Evolutionary conservation across 1,140 invertebrate genomes (phyloP).

Genomic region (Leptoteleia sp.): DNA sequence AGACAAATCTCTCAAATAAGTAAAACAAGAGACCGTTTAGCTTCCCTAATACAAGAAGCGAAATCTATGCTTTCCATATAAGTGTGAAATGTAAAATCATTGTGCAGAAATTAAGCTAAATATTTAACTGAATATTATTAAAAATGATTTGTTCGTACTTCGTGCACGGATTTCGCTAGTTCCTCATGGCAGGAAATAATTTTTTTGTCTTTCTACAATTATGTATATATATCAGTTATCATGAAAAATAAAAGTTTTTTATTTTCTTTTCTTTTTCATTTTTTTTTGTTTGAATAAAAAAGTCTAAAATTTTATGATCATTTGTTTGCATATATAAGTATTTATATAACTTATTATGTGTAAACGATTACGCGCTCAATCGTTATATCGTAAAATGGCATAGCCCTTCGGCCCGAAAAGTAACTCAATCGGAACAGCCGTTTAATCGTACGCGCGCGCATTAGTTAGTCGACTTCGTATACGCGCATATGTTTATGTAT

Average conservation of each 20-base stretch:
- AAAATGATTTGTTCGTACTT: conserved; percentile 23
- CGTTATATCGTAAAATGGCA: conserved; percentile 51
- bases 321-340: conserved; percentile 47
- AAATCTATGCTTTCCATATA: too few relatives aligned
- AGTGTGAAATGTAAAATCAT: too few relatives aligned
- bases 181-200: too few relatives aligned
- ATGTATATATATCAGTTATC: too few relatives aligned
- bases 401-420: conserved; percentile 41
- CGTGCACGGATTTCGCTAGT: conserved; percentile 15
- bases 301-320: conserved; percentile 24
- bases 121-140: background rate
- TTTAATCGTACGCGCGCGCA: conserved; percentile 36
- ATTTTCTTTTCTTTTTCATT: background rate
- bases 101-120: background rate
- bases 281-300: conserved; percentile 1
- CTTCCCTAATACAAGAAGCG: too few relatives aligned
- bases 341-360: conserved; percentile 50
- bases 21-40: too few relatives aligned
- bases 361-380: conserved; percentile 53
- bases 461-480: conserved; percentile 14
- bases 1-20: too few relatives aligned
- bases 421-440: conserved; percentile 44
- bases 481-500: conserved; percentile 8
- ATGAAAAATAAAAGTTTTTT: too few relatives aligned
- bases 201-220: too few relatives aligned